A percentile compares a stretch with the other conserved stretches of the same genome.
Conservation (phyloP, 2,113 vertebrate genomes). For the Thermophis baileyi region DNA sequence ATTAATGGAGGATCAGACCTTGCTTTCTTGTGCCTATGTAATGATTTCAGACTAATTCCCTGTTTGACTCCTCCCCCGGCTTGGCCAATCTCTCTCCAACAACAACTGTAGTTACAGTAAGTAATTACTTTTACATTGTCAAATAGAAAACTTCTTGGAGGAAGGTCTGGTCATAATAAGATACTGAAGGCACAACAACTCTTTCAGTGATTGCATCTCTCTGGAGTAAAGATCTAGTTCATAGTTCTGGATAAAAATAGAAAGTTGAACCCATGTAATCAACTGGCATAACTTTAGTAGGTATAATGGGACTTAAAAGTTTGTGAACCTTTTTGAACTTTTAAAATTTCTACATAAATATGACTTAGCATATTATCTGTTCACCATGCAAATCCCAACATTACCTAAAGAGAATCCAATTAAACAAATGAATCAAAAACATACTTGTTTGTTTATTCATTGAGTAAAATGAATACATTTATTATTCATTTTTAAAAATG, state of each 20-base stretch:
- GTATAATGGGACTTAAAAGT: not conserved
- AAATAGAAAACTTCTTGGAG: not conserved
- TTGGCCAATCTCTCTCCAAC: not conserved
- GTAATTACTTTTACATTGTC: not conserved
- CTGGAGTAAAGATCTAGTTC: not conserved
- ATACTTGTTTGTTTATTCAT: not conserved
- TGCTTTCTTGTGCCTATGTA: not conserved
- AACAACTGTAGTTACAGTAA: not conserved
- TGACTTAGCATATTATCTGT: not conserved
- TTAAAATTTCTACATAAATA: not conserved
- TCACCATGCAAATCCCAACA: not conserved
- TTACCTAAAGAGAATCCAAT: not conserved
- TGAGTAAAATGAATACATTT: not conserved
- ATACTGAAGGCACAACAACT: not conserved
- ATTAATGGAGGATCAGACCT: not conserved
- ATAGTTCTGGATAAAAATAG: not conserved
- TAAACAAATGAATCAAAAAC: not conserved
- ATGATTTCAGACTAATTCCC: not conserved
- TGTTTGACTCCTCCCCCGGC: not conserved
- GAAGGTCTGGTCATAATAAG: not conserved
- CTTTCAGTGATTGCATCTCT: not conserved
- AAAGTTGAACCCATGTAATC: not conserved
- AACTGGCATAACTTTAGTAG: not conserved
- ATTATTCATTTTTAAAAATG: not conserved
- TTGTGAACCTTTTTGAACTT: not conserved